Base-by-base conservation (phyloP, 1,140 invertebrate species). In the Neuroterus valhalla region DNA sequence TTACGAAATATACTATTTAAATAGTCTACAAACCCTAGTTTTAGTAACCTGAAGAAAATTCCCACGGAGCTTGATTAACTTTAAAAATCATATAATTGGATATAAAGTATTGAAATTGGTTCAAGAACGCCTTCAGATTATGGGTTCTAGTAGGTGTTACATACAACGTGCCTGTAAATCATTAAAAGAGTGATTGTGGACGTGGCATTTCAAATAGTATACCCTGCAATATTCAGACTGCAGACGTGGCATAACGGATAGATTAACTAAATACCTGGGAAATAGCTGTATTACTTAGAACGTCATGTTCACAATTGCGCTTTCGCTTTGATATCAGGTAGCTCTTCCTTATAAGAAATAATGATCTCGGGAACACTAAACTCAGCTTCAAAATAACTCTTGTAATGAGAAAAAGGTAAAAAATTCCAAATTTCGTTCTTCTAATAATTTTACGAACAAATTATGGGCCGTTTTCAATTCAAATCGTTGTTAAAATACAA, bases 171-270 rank as follows among this genome's bases (percentile, higher is more conserved):
- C 11, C 52, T 62, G 23, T 62, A 62, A 62, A 62, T 62, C 52
- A 26, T 31, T 62, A 31, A 26, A 15, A 62, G 52, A 26, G 52
- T 62, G 23, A 62, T 62, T 62, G 23, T 15, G 52, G 21, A 62
- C 21, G 52, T 62, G 52, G 26, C 52, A 62, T 26, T 62, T 62
- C 23, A 31, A 31, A 62, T 31, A 21, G 52, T 3, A 23, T 26
- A 31, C 14, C 52, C 23, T 14, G 52, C 52, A 62, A 62, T 62
- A 62, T 21, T 62, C 52, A 0, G 50, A 26, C 23, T 62, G 50
- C 50, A 62, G 52, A 62, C 23, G 11, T 62, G 11, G 52, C 52
- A 62, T 62, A 26, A 62, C 52, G 52, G 26, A 23, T 62, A 62
- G 11, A 52, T 23, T 21, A 62, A 62, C 23, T 62, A 62, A 62